Evolutionary conservation across 1,140 invertebrate genomes (phyloP).

Genomic region (Diabrotica virgifera): DNA sequence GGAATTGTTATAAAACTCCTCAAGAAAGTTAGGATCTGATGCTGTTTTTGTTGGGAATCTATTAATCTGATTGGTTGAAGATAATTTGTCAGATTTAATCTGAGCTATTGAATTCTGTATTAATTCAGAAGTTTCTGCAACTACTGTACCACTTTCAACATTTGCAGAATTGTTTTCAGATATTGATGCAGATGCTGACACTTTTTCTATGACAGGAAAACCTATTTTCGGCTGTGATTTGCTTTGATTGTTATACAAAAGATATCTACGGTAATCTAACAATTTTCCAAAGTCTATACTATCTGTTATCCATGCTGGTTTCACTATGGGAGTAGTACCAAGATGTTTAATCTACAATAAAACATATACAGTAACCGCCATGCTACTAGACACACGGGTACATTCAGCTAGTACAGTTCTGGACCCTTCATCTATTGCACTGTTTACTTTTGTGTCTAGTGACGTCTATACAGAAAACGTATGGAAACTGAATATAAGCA

Average conservation of each 20-base stretch:
- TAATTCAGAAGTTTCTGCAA: neutral
- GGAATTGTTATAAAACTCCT: constrained; percentile 92
- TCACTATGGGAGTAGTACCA: constrained; percentile 66
- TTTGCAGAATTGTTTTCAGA: neutral
- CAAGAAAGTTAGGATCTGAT: constrained; percentile 75
- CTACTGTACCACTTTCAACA: neutral
- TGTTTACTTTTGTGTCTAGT: too few species aligned
- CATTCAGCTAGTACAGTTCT: constrained; percentile 52
- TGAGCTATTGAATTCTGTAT: neutral
- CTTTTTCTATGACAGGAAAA: constrained; percentile 32
- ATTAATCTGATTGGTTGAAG: neutral
- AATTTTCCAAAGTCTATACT: constrained; percentile 67
- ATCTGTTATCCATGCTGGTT: constrained; percentile 89
- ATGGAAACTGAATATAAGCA: too few species aligned
- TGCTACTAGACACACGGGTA: too few species aligned
- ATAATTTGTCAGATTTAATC: neutral
- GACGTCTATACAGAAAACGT: too few species aligned
- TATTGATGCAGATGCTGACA: neutral
- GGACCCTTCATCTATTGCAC: too few species aligned
- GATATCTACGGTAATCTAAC: constrained; percentile 71
- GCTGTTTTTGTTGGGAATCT: constrained; percentile 52
- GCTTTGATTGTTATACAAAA: constrained; percentile 67
- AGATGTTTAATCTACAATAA: constrained; percentile 54
- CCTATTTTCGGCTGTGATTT: constrained; percentile 54
- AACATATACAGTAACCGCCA: too few species aligned